Conservation (phyloP, 1,140 invertebrate genomes). For the Bombus sibiricus region DNA sequence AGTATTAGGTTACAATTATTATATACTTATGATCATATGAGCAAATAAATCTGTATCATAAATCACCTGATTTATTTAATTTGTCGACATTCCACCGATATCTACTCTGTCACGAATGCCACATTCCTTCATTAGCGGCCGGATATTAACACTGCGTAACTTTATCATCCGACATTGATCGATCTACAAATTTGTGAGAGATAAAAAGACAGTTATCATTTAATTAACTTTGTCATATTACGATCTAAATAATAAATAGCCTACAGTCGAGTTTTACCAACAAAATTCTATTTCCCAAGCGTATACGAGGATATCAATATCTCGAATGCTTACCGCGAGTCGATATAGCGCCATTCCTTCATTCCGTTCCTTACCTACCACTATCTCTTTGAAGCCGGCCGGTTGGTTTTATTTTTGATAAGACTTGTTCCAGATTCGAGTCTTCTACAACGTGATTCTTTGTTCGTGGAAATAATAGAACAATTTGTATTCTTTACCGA, state of each 20-base stretch:
- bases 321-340: slow-evolving; percentile 6
- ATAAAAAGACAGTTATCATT: neutral
- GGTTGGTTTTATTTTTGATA: slow-evolving; percentile 44
- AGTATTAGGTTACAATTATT: slow-evolving; percentile 67
- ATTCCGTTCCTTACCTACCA: neutral
- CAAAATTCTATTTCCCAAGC: neutral
- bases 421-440: slow-evolving; percentile 29
- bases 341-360: neutral
- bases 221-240: neutral
- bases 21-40: slow-evolving; percentile 67
- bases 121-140: neutral
- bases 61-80: slow-evolving; percentile 9
- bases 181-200: neutral
- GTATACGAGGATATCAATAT: neutral
- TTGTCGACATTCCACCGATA: neutral
- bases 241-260: no score
- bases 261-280: neutral
- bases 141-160: neutral
- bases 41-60: slow-evolving; percentile 62
- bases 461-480: slow-evolving; percentile 41
- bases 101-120: neutral
- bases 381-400: neutral
- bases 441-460: slow-evolving; percentile 4
- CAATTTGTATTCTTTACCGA: slow-evolving; percentile 43
- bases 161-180: neutral